Conservation (phyloP, 2,113 vertebrate species). For the Notarius lentiginosus region DNA sequence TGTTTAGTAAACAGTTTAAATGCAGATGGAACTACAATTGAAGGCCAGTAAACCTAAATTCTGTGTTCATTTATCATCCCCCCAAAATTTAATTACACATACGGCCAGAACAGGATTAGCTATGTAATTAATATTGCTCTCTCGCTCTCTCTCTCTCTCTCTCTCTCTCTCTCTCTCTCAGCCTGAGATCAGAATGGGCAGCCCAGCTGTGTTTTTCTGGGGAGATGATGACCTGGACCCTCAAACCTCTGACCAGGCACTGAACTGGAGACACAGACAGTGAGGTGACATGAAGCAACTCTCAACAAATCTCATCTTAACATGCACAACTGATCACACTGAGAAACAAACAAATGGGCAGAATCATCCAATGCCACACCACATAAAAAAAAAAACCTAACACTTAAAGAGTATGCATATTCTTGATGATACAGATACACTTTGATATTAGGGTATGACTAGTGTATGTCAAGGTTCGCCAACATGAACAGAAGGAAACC, state of each 20-base stretch:
- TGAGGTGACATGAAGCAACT: constrained; percentile 48
- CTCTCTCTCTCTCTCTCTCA: constrained; percentile 27
- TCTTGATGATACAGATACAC: background rate
- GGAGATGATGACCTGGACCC: constrained; percentile 60
- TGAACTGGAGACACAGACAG: constrained; percentile 64
- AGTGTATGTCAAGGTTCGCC: background rate
- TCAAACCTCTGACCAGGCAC: constrained; percentile 64
- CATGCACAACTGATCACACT: background rate
- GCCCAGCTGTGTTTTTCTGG: constrained; percentile 76
- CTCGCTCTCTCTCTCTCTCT: constrained; percentile 33
- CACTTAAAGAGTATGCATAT: background rate
- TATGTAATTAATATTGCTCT: constrained; percentile 65
- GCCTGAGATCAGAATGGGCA: constrained; percentile 64
- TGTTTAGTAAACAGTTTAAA: background rate
- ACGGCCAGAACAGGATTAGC: constrained; percentile 50
- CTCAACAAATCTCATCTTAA: background rate
- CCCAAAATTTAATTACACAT: constrained; percentile 46
- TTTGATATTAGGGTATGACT: background rate
- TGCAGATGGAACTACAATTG: background rate
- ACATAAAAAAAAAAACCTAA: background rate
- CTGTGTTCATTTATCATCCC: background rate
- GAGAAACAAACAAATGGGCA: background rate
- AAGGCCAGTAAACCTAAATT: background rate
- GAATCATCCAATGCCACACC: background rate
- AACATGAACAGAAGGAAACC: background rate